phyloP scores from a whole-genome alignment of 2,113 vertebrate species.

The Chaetorhynchus papuensis region DNA sequence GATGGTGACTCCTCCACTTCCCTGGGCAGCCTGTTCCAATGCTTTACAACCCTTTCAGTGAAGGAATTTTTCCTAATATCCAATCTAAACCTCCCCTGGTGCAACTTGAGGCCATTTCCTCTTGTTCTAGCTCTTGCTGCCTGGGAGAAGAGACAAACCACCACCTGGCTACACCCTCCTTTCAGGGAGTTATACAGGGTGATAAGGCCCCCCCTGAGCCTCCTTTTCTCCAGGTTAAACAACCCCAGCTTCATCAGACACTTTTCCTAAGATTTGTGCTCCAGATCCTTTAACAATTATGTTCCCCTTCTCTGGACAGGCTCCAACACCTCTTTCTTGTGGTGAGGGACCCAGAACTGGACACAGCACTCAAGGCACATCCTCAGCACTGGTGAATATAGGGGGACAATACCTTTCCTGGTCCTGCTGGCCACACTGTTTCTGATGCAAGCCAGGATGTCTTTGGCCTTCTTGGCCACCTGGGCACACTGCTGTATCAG shows the following conservation, averaged over 20 bases:
- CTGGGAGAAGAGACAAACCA: neutral
- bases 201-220: rapidly evolving
- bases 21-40: neutral
- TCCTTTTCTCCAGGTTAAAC: neutral
- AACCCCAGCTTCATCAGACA: neutral
- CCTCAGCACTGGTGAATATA: neutral
- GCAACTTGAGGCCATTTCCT: neutral
- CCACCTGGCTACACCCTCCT: neutral
- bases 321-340: neutral
- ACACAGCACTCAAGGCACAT: neutral
- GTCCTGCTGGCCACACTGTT: neutral
- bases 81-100: neutral
- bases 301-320: neutral
- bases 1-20: neutral
- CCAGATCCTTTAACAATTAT: neutral
- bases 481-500: neutral
- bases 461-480: neutral
- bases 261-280: neutral
- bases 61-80: neutral
- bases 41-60: neutral
- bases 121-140: neutral
- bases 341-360: neutral
- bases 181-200: neutral
- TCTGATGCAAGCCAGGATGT: neutral
- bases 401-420: neutral